Conservation (phyloP, 2,888 invertebrate species). For the Xylota segnis region DNA sequence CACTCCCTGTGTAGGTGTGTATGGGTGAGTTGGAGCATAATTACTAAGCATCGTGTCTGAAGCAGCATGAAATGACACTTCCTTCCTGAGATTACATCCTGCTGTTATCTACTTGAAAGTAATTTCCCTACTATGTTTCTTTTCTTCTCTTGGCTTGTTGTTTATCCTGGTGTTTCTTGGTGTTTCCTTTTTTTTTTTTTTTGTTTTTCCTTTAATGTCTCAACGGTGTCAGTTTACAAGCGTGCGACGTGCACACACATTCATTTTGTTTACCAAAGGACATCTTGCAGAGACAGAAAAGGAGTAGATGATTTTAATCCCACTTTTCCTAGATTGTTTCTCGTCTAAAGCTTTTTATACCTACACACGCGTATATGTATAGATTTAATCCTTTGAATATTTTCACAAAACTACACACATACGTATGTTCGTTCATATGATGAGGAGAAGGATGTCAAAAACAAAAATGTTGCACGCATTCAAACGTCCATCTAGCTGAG, state of each 20-base stretch:
- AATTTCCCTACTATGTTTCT: conserved; percentile 72
- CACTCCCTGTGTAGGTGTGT: conserved; percentile 5
- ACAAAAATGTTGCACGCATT: conserved; percentile 65
- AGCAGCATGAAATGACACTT: conserved; percentile 77
- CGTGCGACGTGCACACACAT: conserved; percentile 48
- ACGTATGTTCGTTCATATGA: no score
- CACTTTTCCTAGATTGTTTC: conserved; percentile 50
- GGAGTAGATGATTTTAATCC: conserved; percentile 20
- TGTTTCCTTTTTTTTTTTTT: conserved; percentile 23
- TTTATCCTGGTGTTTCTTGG: conserved; percentile 58
- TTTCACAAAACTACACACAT: conserved; percentile 33
- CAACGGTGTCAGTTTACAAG: conserved; percentile 66
- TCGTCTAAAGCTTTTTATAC: conserved; percentile 48
- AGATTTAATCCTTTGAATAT: conserved; percentile 62
- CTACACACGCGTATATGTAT: no score
- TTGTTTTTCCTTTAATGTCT: conserved; percentile 39
- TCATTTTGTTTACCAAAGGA: conserved; percentile 42
- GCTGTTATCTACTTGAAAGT: conserved; percentile 77
- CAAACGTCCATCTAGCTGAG: conserved; percentile 62
- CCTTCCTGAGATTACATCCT: conserved; percentile 77
- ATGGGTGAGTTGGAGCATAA: conserved; percentile 48
- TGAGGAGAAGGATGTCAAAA: conserved; percentile 55
- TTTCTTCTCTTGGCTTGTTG: conserved; percentile 42
- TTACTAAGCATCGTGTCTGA: conserved; percentile 72
- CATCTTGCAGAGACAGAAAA: conserved; percentile 9